phyloP scores from a whole-genome alignment of 2,113 vertebrate species.

The Vanacampus margaritifer region DNA sequence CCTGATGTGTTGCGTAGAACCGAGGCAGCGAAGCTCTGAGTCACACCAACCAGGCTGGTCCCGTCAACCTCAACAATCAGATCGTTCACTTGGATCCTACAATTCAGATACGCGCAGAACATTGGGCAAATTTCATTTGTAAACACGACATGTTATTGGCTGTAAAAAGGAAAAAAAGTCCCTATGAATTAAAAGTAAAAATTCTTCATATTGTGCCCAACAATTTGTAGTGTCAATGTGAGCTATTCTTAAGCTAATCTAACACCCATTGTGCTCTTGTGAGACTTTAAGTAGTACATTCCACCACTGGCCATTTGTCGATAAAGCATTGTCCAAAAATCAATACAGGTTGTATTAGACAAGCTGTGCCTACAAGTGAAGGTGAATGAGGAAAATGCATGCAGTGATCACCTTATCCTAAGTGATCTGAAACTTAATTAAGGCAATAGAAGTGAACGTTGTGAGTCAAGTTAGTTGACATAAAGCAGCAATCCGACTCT shows the following conservation, averaged over 20 bases:
- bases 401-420: neutral
- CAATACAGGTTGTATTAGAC: neutral
- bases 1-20: slow-evolving; percentile 94
- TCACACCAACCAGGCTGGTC: slow-evolving; percentile 92
- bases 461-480: neutral
- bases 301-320: neutral
- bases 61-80: slow-evolving; percentile 95
- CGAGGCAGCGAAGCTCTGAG: slow-evolving; percentile 90
- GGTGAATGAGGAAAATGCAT: neutral
- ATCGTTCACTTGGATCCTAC: slow-evolving; percentile 93
- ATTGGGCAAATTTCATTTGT: neutral
- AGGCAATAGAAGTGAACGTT: neutral
- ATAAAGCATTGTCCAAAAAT: neutral
- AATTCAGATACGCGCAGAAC: neutral
- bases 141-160: too few species aligned
- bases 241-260: neutral
- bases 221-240: neutral
- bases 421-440: neutral
- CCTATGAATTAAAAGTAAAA: too few species aligned
- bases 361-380: neutral
- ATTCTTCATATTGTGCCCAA: too few species aligned
- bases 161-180: neutral
- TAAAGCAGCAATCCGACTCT: neutral
- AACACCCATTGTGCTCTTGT: neutral
- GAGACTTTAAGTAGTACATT: neutral